Evolutionary conservation across 2,888 invertebrate species (phyloP), one percentile per base, ranked within the genome.

Genomic region (Anorthoa munda): DNA sequence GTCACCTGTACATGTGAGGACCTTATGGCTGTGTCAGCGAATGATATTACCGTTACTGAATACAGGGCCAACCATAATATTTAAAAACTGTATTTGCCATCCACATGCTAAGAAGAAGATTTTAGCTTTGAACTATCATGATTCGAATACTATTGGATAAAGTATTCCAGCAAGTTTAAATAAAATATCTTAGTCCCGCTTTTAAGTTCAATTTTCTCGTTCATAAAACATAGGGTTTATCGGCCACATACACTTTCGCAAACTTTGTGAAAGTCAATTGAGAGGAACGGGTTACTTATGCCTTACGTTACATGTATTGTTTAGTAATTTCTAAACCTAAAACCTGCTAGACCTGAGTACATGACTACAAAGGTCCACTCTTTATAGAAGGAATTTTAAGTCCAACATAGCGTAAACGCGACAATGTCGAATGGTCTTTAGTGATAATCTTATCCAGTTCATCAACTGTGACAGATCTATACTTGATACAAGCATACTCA

Each of bases 201-300:
- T 75, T 56, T 60, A 53, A n/a, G 51, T 67, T 80, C 23, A 66
- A 73, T 81, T 73, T 81, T 77, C 81, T 65, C 39, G 31, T 77
- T 60, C 73, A 77, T 80, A 73, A 81, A 81, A 17, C 65, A 58
- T 53, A 48, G 39, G n/a, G 48, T 64, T 72, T 80, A 77, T 56
- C 46, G 56, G 51, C 60, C 51, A 67, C 46, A 65, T 17, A 72
- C 26, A 66, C 26, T 79, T 80, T 66, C 58, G 45, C 60, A 64
- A 65, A 60, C 23, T 23, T 48, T 58, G 59, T 77, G 77, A 70
- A 77, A 78, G 65, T 58, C 70, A 66, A 65, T 81, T 61, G 58
- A 70, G 69, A 64, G 55, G 63, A 73, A 69, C 66, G 46, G 31
- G 53, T 72, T 55, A 51, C 23, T 48, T 66, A 56, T 67, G 21